Evolutionary conservation across 2,888 invertebrate genomes (phyloP).

Genomic region (Balanococcus diminutus): DNA sequence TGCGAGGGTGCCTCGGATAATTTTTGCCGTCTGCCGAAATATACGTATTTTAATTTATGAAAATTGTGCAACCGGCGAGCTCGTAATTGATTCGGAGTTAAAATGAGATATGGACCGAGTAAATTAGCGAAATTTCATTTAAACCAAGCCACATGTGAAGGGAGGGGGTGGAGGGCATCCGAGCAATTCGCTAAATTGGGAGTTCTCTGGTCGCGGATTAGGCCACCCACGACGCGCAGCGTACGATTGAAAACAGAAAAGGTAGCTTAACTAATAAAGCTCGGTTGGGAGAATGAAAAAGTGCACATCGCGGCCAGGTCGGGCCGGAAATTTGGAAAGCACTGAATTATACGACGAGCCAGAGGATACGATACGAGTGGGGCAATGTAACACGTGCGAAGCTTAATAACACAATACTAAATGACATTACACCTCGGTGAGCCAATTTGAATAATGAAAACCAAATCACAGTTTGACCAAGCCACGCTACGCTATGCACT

Average conservation of each 20-base stretch:
- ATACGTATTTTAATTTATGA: not conserved
- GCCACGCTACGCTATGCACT: not conserved
- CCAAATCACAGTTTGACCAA: constrained; percentile 27
- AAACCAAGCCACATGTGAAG: not conserved
- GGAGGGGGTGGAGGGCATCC: too few relatives aligned
- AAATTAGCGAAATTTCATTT: not conserved
- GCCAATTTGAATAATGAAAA: constrained; percentile 34
- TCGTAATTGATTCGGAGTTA: not conserved
- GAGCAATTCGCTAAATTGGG: not conserved
- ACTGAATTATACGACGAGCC: not conserved
- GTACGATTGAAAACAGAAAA: not conserved
- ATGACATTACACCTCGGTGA: constrained; percentile 32
- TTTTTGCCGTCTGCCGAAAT: not conserved
- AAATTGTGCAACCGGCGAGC: not conserved
- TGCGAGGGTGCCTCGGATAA: too few relatives aligned
- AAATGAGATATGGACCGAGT: not conserved
- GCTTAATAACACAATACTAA: constrained; percentile 27
- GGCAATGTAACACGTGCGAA: constrained; percentile 4
- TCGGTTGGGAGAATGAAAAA: not conserved
- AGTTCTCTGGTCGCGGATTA: not conserved
- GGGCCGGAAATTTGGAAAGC: not conserved
- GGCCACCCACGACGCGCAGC: not conserved
- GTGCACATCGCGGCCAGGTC: not conserved
- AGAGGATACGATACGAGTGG: not conserved
- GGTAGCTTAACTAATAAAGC: too few relatives aligned